Conservation (phyloP, 2,797 vertebrate species). For the Sebastes steindachneri region DNA sequence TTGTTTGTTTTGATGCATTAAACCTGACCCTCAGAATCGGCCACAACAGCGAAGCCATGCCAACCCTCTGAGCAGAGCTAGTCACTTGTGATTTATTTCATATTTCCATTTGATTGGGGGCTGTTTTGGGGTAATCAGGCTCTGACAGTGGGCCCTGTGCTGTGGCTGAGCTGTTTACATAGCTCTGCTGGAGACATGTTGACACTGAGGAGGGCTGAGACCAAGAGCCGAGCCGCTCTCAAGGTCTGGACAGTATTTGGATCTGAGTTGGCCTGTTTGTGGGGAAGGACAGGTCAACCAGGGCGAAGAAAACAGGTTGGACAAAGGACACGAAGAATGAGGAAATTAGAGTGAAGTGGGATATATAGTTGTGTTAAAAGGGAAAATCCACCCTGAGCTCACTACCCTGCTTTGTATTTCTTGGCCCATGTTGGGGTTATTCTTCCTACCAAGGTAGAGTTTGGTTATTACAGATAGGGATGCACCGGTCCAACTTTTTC, state of each 20-base stretch:
- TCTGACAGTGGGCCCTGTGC: conserved; percentile 77
- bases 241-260: conserved; percentile 65
- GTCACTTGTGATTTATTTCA: conserved; percentile 83
- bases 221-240: conserved; percentile 49
- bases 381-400: conserved; percentile 6
- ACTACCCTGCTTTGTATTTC: conserved; percentile 4
- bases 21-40: conserved; percentile 70
- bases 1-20: conserved; percentile 77
- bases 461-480: neutral
- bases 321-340: conserved; percentile 28
- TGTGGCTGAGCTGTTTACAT: conserved; percentile 83
- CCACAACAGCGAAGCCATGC: conserved; percentile 64
- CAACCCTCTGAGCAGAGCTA: conserved; percentile 58
- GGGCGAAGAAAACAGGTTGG: conserved; percentile 33
- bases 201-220: conserved; percentile 66
- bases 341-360: conserved; percentile 9
- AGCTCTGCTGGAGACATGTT: conserved; percentile 74
- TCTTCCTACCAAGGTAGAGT: conserved; percentile 1
- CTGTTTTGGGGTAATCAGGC: conserved; percentile 78
- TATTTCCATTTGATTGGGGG: conserved; percentile 78
- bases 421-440: conserved; percentile 12
- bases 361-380: neutral
- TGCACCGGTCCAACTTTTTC: no score
- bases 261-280: conserved; percentile 25
- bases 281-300: conserved; percentile 35